Evolutionary conservation across 2,888 invertebrate species (phyloP), one percentile per base, ranked within the genome.

Genomic region (Carpatolechia fugitivella): DNA sequence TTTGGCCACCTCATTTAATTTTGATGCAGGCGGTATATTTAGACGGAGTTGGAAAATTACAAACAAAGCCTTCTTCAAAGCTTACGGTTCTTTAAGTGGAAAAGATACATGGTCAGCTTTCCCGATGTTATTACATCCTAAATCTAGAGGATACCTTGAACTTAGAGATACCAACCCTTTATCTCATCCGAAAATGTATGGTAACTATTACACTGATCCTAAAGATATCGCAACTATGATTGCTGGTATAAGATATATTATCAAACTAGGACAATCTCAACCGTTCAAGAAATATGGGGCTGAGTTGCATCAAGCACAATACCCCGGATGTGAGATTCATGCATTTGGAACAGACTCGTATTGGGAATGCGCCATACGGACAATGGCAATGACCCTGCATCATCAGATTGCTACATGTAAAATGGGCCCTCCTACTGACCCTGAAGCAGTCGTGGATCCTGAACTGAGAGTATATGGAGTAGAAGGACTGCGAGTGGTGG

Each of bases 171-270:
- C 91, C n/a, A 92, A 96, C 82, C 96, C 97, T 0, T 91, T 92
- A 52, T 93, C 94, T 1, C 92, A 93, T 69, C 97, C 98, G 0
- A 90, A 93, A 57, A 91, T 98, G 56, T 93, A 95, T 66, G 94
- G 96, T 0, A 95, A 97, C 66, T 97, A 97, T 72, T 92, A 97
- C 56, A 90, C 92, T 0, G 92, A 96, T 70, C 91, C 92, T 11
- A 87, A 91, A 55, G 91, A 96, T 65, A 74, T 93, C 46, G 85
- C 88, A 13, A 92, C 92, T 0, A 61, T 94, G 14, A 79, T 93
- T 29, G 91, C 91, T 55, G 93, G 92, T 18, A 87, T 94, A 3
- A 93, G 93, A 70, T 91, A 92, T 57, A 78, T 92, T 0, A 91
- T 94, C 46, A 83, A 90, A 54, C 76, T 95, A 3, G 88, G 91